A percentile compares a stretch with the other conserved stretches of the same genome.
These are phyloP conservation scores for Plebejus argus DNA, from an alignment of 2,888 invertebrate species.

Conservation along the genomic window DNA sequence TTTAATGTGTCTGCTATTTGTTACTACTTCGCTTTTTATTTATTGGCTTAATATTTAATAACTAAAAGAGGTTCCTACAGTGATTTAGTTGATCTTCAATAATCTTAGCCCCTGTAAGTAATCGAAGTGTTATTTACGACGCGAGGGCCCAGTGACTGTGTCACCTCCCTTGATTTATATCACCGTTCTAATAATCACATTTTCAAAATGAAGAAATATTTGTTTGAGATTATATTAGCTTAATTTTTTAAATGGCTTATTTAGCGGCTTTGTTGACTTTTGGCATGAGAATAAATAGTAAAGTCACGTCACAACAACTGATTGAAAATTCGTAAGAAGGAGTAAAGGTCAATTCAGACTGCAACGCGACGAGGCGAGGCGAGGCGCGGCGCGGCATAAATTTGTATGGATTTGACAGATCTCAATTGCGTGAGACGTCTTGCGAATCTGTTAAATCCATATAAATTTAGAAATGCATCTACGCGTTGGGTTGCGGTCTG, in stretches of 20 bases:
- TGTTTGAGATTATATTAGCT: background rate
- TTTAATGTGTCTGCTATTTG: background rate
- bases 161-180: background rate
- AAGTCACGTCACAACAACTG: background rate
- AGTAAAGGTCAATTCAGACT: no score
- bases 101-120: background rate
- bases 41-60: background rate
- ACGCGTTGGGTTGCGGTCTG: no score
- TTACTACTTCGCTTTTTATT: background rate
- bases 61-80: background rate
- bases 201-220: background rate
- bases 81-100: background rate
- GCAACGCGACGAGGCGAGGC: no score
- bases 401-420: no score
- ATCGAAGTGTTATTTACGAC: constrained; percentile 8
- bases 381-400: no score
- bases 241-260: background rate
- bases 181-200: constrained; percentile 1
- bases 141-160: background rate
- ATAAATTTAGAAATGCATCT: no score
- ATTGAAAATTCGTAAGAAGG: no score
- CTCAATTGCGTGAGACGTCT: no score
- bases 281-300: background rate
- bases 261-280: background rate
- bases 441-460: no score